Evolutionary conservation across 1,140 invertebrate species (phyloP).

Genomic region (Psilanteris sp.): DNA sequence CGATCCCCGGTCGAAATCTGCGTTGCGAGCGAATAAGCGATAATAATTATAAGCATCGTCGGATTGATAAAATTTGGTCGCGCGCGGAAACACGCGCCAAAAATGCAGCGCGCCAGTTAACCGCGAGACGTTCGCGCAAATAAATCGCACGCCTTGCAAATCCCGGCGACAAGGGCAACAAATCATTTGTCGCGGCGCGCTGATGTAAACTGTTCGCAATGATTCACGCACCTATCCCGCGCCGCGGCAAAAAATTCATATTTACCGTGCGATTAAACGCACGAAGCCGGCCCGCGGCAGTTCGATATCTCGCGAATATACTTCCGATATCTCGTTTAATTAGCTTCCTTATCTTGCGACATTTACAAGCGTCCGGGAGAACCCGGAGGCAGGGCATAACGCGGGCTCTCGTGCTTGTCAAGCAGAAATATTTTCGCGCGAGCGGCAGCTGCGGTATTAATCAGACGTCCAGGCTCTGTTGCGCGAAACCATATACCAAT

Average conservation of each 20-base stretch:
- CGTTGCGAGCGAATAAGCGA: too few relatives aligned
- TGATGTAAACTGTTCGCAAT: conserved; percentile 5
- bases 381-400: conserved; percentile 10
- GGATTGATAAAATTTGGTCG: too few relatives aligned
- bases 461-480: conserved; percentile 6
- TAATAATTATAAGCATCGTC: too few relatives aligned
- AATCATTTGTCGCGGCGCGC: not conserved
- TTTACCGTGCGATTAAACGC: conserved; percentile 31
- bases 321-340: conserved; percentile 54
- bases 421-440: conserved; percentile 18
- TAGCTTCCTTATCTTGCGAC: conserved; percentile 48
- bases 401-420: not conserved
- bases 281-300: conserved; percentile 12
- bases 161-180: not conserved
- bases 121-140: too few relatives aligned
- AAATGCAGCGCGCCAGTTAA: too few relatives aligned
- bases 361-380: conserved; percentile 41
- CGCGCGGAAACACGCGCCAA: too few relatives aligned
- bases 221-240: conserved; percentile 12
- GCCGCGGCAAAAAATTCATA: conserved; percentile 10
- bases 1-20: too few relatives aligned
- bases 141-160: too few relatives aligned
- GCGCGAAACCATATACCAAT: conserved; percentile 4
- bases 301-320: conserved; percentile 26
- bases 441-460: conserved; percentile 11